Evolutionary conservation across 1,140 invertebrate species (phyloP).

Genomic region (Pseudomyrmex flavicornis): DNA sequence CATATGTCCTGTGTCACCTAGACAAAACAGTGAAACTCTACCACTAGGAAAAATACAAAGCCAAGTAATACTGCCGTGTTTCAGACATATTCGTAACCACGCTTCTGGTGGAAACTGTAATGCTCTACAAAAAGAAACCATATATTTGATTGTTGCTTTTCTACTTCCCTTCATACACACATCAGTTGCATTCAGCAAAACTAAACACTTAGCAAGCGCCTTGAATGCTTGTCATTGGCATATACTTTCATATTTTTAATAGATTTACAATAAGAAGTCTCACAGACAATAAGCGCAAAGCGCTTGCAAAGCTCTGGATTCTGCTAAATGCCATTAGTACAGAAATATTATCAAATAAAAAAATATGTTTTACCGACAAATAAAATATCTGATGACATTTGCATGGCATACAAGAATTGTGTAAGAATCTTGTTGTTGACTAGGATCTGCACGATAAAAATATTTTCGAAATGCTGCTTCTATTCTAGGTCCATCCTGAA

Average conservation of each 20-base stretch:
- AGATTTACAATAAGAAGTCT: background rate
- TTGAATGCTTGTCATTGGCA: too few relatives aligned
- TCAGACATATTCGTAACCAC: conserved; percentile 96
- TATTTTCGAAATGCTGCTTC: conserved; percentile 98
- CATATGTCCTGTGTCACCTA: conserved; percentile 97
- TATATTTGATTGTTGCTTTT: background rate
- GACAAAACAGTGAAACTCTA: conserved; percentile 90
- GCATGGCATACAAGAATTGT: conserved; percentile 98
- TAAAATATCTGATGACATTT: conserved; percentile 99
- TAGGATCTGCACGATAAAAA: conserved; percentile 94
- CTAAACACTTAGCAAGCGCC: too few relatives aligned
- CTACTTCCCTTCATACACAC: too few relatives aligned
- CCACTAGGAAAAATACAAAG: conserved; percentile 94
- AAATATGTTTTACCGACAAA: conserved; percentile 91
- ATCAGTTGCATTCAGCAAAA: too few relatives aligned
- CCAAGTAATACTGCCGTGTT: conserved; percentile 97
- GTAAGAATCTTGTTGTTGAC: conserved; percentile 94
- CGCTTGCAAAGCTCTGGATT: too few relatives aligned
- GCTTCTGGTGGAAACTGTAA: conserved; percentile 98
- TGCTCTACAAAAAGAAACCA: conserved; percentile 88
- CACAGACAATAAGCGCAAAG: background rate
- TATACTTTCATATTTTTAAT: too few relatives aligned
- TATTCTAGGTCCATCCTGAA: conserved; percentile 97
- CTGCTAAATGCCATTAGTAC: background rate
- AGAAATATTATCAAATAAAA: background rate